Evolutionary conservation across 2,797 vertebrate species (phyloP).

Genomic region (Chloroceryle amazona): DNA sequence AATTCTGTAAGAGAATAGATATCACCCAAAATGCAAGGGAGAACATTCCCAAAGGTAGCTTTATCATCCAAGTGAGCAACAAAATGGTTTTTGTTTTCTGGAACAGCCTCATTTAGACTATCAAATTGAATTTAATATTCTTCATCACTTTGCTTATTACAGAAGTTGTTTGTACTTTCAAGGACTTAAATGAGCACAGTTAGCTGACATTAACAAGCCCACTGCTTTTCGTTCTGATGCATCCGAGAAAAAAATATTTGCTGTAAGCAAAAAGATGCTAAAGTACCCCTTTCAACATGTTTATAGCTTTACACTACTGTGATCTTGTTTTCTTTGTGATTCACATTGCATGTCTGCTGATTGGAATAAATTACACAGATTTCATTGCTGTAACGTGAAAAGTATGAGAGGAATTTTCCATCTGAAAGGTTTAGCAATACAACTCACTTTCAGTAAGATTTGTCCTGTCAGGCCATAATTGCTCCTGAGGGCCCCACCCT

Average conservation of each 20-base stretch:
- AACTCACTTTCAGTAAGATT: not conserved
- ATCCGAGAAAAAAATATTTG: constrained; percentile 11
- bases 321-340: constrained; percentile 33
- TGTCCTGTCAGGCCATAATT: constrained; percentile 11
- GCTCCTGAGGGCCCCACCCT: not conserved
- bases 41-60: not conserved
- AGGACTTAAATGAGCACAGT: not conserved
- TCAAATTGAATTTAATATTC: not conserved
- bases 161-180: not conserved
- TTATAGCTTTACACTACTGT: constrained; percentile 1
- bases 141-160: not conserved
- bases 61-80: rapidly evolving
- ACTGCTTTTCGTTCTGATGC: not conserved
- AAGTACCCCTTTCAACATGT: not conserved
- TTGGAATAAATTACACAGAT: constrained; percentile 27
- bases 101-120: not conserved
- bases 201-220: not conserved
- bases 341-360: not conserved
- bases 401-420: constrained; percentile 56
- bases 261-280: not conserved
- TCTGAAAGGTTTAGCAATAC: constrained; percentile 24
- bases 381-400: not conserved
- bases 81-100: not conserved
- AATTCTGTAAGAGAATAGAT: not conserved
- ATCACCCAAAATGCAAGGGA: not conserved